Conservation (phyloP, 2,888 invertebrate species). For the Cosmopolites sordidus region DNA sequence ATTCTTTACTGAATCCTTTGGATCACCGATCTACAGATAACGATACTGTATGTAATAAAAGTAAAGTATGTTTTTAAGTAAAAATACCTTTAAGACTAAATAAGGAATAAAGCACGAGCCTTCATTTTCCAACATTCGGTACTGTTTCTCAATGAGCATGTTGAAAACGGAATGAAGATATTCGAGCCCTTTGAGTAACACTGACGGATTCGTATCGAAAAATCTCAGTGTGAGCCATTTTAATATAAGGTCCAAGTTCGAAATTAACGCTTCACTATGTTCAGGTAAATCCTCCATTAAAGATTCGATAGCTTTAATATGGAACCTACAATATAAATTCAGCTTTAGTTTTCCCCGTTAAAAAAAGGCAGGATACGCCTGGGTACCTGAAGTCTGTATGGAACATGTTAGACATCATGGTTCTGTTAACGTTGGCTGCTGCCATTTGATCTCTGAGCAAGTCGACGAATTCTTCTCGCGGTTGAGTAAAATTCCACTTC, state of each 20-base stretch:
- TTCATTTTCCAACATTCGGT: slow-evolving; percentile 86
- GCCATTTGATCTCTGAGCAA: slow-evolving; percentile 88
- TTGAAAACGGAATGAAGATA: slow-evolving; percentile 82
- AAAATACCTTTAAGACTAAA: slow-evolving; percentile 77
- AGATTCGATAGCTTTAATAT: slow-evolving; percentile 90
- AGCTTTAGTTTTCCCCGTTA: not conserved
- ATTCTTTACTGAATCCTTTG: slow-evolving; percentile 90
- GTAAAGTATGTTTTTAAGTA: no score
- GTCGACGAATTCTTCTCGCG: slow-evolving; percentile 90
- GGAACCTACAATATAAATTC: slow-evolving; percentile 60
- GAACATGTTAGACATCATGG: slow-evolving; percentile 86
- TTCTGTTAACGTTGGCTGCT: slow-evolving; percentile 81
- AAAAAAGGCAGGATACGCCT: not conserved
- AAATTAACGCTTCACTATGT: slow-evolving; percentile 75
- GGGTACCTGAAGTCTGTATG: slow-evolving; percentile 85
- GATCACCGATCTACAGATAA: slow-evolving; percentile 75
- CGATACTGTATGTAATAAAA: slow-evolving; percentile 2
- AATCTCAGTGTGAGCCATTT: slow-evolving; percentile 96
- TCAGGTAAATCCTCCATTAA: slow-evolving; percentile 77
- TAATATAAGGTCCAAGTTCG: slow-evolving; percentile 90
- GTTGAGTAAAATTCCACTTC: slow-evolving; percentile 94
- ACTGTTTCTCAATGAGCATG: slow-evolving; percentile 72
- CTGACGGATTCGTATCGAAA: slow-evolving; percentile 98
- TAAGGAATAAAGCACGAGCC: slow-evolving; percentile 94
- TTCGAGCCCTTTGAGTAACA: slow-evolving; percentile 91